Evolutionary conservation across 1,140 invertebrate genomes (phyloP).

Genomic region (Amyelois transitella): DNA sequence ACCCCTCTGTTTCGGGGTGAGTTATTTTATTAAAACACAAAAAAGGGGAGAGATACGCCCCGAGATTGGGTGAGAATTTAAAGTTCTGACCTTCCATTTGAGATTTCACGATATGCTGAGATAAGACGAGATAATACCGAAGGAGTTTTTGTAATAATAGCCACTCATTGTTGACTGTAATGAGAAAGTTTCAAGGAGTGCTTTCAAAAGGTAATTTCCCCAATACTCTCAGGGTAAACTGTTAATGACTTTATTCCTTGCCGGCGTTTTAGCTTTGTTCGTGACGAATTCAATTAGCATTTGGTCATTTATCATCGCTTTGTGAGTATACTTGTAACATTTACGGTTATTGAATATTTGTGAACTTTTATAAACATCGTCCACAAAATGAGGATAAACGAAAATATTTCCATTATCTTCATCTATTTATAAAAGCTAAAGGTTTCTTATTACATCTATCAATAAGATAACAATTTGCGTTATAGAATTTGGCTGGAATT

Average conservation of each 20-base stretch:
- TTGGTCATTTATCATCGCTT: neutral
- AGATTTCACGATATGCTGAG: constrained; percentile 3
- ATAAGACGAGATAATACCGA: neutral
- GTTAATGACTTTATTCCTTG: neutral
- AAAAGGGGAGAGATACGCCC: constrained; percentile 26
- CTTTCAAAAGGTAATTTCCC: neutral
- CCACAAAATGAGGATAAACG: too few relatives aligned
- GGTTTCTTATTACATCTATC: too few relatives aligned
- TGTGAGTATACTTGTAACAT: neutral
- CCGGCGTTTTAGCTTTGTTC: neutral
- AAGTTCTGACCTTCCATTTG: constrained; percentile 16
- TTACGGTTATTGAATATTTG: neutral
- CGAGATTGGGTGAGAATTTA: constrained; percentile 34
- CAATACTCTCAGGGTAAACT: neutral
- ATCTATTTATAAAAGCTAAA: too few relatives aligned
- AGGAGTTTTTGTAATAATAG: neutral
- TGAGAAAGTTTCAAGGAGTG: neutral
- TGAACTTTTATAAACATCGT: too few relatives aligned
- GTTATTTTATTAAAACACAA: constrained; percentile 44
- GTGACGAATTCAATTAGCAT: neutral
- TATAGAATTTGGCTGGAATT: too few relatives aligned
- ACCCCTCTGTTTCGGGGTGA: constrained; percentile 31
- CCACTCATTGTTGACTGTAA: neutral
- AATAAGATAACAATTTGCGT: too few relatives aligned
- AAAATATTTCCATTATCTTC: too few relatives aligned